Base-by-base conservation (phyloP, 2,797 vertebrate genomes). In the Argyrosomus regius region DNA sequence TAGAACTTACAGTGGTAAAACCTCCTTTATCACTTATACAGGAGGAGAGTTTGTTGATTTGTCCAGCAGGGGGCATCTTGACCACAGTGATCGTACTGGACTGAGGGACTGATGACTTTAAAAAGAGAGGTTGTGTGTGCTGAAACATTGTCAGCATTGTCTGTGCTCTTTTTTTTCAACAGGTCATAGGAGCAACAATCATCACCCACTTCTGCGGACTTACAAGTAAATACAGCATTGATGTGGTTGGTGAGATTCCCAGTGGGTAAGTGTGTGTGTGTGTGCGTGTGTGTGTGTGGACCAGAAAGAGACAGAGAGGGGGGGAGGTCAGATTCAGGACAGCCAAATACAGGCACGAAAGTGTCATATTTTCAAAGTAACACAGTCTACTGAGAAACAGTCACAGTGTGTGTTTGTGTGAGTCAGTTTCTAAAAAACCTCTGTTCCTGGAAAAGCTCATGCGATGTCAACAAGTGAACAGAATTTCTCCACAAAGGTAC, bases 211-310 rank as follows among this genome's bases (percentile, higher is more conserved):
- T 95, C 0, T 87, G 87, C 3, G 58, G 85, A 48, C 94, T 99
- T 49, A 68, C 86, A 0, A 18, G 2, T 6, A 90, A 60, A 60
- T 97, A 96, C 80, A 54, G 22, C 5, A 90, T 99, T 53, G 94
- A 96, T 0, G 94, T 97, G 28, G 97, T 99, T 74, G 97, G 97
- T 67, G 73, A 93, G 58, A 98, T 99, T 88, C 97, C 98, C 68
- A 93, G 92, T 1, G 97, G 97, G 98, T 99, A 79, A 95, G 97
- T 26, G 24, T 57, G 22, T 39, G 46, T 49, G 7, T 69, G 17
- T 58, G 31, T 41, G 35, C 45, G 17, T 59, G 5, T 64, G 28
- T 18, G 20, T 52, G 43, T 64, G 43, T 65, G 20, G 61, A 57
- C 71, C 9, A 41, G 48, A 84, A 60, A 58, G 43, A 13, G 14